Conservation (phyloP, 92 coral and sea anemone genomes). For the Isaurus tuberculatus region DNA sequence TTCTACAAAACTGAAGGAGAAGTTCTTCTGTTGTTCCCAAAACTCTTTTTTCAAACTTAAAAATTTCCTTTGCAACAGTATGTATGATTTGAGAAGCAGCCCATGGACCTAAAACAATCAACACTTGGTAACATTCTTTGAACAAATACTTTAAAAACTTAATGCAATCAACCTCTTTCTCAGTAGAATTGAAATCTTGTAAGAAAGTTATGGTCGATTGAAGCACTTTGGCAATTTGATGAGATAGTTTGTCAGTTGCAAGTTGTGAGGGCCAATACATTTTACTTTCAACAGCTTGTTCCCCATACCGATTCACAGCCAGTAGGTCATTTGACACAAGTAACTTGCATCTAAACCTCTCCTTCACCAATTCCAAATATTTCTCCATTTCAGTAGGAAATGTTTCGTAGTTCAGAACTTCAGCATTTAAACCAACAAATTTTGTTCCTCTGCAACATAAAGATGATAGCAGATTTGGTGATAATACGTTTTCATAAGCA, state of each 20-base stretch:
- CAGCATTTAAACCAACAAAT: slow-evolving; percentile 68
- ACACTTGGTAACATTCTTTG: slow-evolving; percentile 57
- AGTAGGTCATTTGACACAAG: slow-evolving; percentile 78
- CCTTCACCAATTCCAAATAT: slow-evolving; percentile 53
- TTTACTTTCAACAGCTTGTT: slow-evolving; percentile 57
- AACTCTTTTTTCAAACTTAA: slow-evolving; percentile 66
- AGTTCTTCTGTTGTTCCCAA: slow-evolving; percentile 1
- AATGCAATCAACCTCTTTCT: slow-evolving; percentile 41
- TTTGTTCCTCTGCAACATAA: slow-evolving; percentile 39
- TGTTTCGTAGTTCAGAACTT: slow-evolving; percentile 44
- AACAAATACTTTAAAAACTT: slow-evolving; percentile 47
- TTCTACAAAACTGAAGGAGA: slow-evolving; percentile 63
- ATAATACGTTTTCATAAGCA: slow-evolving; percentile 5
- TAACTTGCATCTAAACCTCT: slow-evolving; percentile 58
- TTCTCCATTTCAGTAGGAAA: slow-evolving; percentile 50
- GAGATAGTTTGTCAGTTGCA: slow-evolving; percentile 25
- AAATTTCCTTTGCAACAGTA: slow-evolving; percentile 53
- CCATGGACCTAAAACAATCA: slow-evolving; percentile 68
- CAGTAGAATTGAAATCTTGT: slow-evolving; percentile 6
- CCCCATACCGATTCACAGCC: slow-evolving; percentile 86
- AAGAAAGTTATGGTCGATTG: slow-evolving; percentile 52
- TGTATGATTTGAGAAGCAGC: slow-evolving; percentile 42
- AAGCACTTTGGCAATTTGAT: slow-evolving; percentile 35
- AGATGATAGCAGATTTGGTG: neutral
- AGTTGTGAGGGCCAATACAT: slow-evolving; percentile 37